phyloP scores from a whole-genome alignment of 2,888 invertebrate species.

The Dilophus febrilis region DNA sequence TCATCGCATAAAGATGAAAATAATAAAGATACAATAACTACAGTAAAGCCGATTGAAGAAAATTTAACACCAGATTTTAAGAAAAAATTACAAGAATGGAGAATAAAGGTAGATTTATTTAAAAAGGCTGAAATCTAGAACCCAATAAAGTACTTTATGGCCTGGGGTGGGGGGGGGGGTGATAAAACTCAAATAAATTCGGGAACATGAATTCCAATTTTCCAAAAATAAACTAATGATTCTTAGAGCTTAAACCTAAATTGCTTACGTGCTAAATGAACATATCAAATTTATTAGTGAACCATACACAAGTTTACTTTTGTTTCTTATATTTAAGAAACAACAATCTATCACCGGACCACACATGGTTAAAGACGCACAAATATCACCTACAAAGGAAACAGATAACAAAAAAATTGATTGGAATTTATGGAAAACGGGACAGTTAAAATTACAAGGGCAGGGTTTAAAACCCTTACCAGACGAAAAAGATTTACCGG shows the following conservation, averaged over 20 bases:
- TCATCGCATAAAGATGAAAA: slow-evolving; percentile 9
- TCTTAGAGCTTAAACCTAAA: no score
- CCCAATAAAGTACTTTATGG: no score
- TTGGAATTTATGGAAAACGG: slow-evolving; percentile 43
- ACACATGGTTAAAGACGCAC: slow-evolving; percentile 13
- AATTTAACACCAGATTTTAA: slow-evolving; percentile 63
- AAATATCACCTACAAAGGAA: slow-evolving; percentile 18
- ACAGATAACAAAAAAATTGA: slow-evolving; percentile 36
- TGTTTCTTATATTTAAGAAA: slow-evolving; percentile 7
- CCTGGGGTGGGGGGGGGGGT: no score
- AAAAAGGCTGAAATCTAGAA: no score
- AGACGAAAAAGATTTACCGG: slow-evolving; percentile 50
- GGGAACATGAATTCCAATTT: no score
- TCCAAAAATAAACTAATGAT: background rate
- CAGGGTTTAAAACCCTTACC: slow-evolving; percentile 33
- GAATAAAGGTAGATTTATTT: slow-evolving; percentile 32
- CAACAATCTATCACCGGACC: slow-evolving; percentile 10
- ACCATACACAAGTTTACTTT: no score
- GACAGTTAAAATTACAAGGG: slow-evolving; percentile 27
- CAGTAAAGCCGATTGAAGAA: slow-evolving; percentile 36
- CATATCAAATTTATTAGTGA: background rate
- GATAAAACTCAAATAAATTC: no score
- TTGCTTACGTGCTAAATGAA: no score
- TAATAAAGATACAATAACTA: slow-evolving; percentile 8
- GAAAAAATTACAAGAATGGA: slow-evolving; percentile 77